Evolutionary conservation across 2,113 vertebrate genomes (phyloP).

Genomic region (Penelope pileata): DNA sequence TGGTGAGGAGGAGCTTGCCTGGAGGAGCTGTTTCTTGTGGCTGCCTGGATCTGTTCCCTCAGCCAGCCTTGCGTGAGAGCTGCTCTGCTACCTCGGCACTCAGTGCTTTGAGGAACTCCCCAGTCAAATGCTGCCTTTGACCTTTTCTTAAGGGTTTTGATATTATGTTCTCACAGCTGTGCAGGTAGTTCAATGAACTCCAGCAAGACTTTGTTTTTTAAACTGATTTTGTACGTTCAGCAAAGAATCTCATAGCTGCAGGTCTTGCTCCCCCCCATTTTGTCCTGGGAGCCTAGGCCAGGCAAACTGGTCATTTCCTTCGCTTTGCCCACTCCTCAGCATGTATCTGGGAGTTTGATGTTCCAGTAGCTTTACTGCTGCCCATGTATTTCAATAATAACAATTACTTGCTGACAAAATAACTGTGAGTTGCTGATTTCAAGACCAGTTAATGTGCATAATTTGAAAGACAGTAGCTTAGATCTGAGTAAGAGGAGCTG

Average conservation of each 20-base stretch:
- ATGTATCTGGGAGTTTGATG: not conserved
- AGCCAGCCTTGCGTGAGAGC: not conserved
- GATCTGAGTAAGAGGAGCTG: not conserved
- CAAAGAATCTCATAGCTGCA: not conserved
- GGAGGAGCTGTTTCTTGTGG: not conserved
- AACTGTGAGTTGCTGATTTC: not conserved
- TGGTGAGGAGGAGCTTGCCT: not conserved
- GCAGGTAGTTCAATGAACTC: not conserved
- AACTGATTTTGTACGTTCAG: not conserved
- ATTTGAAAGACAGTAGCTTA: not conserved
- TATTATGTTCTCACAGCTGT: not conserved
- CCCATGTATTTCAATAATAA: not conserved
- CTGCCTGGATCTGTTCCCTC: not conserved
- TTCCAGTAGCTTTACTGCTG: not conserved
- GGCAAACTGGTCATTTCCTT: not conserved
- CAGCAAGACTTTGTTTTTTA: not conserved
- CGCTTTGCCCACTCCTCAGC: not conserved
- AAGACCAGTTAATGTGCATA: not conserved
- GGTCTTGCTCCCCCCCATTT: not conserved
- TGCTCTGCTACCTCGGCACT: not conserved
- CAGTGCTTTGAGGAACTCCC: not conserved
- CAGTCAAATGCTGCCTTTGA: not conserved
- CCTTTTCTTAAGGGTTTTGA: not conserved
- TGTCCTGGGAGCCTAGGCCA: not conserved
- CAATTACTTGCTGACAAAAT: not conserved